Conservation (phyloP, 2,797 vertebrate species). For the Ctenosaura bakeri region DNA sequence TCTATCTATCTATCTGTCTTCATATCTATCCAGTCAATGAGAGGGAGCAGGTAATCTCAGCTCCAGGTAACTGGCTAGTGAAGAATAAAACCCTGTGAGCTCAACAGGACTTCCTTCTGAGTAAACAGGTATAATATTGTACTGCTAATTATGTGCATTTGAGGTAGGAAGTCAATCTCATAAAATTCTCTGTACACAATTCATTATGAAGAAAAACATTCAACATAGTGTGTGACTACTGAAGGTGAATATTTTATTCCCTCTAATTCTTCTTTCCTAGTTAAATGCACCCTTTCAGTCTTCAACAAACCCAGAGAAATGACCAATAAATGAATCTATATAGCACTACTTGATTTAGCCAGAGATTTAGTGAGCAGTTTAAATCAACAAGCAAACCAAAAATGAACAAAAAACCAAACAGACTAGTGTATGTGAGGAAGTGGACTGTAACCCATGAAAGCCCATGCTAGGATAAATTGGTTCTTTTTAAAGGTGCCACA, state of each 20-base stretch:
- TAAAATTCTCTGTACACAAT: conserved; percentile 24
- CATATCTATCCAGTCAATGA: neutral
- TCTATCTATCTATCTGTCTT: neutral
- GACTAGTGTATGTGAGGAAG: neutral
- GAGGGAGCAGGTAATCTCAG: no score
- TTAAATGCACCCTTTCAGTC: neutral
- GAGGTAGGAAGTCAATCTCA: conserved; percentile 20
- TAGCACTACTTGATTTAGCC: neutral
- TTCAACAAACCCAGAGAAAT: conserved; percentile 19
- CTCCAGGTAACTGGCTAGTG: no score
- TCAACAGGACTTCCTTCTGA: neutral
- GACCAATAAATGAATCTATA: neutral
- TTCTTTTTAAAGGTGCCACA: no score
- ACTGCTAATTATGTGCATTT: neutral
- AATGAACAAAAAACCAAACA: neutral
- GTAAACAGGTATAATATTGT: neutral
- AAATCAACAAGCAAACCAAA: neutral
- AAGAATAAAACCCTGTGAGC: no score
- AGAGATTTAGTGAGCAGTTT: neutral
- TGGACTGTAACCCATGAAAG: neutral
- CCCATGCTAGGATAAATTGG: no score
- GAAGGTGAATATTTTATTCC: conserved; percentile 35
- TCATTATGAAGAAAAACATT: conserved; percentile 30
- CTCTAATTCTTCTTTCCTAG: conserved; percentile 42
- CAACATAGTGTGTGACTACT: conserved; percentile 10